phyloP scores from a whole-genome alignment of 1,140 invertebrate species.

The Laodelphax striatellus region DNA sequence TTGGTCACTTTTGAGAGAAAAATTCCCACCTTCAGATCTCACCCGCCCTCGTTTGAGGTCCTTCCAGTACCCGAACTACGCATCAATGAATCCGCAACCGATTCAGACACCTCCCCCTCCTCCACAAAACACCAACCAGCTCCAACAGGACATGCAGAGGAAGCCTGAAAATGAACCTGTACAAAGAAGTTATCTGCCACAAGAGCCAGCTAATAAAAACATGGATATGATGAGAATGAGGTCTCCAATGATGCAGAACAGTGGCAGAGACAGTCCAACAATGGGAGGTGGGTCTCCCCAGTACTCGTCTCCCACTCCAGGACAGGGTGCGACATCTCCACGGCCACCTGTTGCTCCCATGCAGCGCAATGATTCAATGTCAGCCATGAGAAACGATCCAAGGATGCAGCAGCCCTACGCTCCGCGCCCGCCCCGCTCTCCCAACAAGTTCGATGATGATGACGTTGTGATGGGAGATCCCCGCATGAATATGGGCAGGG shows the following conservation, averaged over 20 bases:
- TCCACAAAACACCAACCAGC: background rate
- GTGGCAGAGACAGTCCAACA: background rate
- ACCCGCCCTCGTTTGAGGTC: background rate
- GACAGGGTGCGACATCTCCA: background rate
- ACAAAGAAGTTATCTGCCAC: background rate
- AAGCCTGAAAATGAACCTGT: background rate
- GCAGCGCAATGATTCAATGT: background rate
- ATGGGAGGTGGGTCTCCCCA: background rate
- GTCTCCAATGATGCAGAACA: background rate
- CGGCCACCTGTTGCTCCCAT: background rate
- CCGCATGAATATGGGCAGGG: background rate
- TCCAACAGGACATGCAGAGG: background rate
- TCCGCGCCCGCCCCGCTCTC: background rate
- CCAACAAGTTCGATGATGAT: background rate
- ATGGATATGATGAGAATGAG: background rate
- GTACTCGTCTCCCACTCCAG: background rate
- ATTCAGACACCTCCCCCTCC: background rate
- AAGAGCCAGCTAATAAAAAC: background rate
- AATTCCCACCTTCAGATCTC: background rate
- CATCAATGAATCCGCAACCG: background rate
- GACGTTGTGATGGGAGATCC: background rate
- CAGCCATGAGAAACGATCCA: background rate
- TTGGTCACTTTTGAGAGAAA: background rate
- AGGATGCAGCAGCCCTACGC: background rate
- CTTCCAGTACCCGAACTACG: background rate